Evolutionary conservation across 2,797 vertebrate species (phyloP).

Genomic region (Phylloscopus collybita): DNA sequence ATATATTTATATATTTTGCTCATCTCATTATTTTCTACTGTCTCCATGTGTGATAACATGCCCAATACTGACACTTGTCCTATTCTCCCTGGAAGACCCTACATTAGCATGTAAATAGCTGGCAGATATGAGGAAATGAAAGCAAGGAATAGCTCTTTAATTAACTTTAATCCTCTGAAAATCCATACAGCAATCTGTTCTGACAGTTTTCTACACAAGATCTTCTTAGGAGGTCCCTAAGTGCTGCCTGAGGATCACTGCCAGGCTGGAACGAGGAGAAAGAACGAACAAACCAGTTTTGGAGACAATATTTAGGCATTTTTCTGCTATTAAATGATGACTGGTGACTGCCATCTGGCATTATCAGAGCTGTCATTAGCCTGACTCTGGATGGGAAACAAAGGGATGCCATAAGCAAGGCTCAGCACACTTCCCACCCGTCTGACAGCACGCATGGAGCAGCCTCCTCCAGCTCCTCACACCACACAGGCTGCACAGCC

Average conservation of each 20-base stretch:
- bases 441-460: background rate
- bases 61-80: constrained; percentile 66
- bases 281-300: background rate
- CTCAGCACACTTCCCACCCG: background rate
- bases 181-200: constrained; percentile 76
- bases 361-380: constrained; percentile 46
- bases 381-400: background rate
- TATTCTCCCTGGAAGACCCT: constrained; percentile 64
- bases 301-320: constrained; percentile 24
- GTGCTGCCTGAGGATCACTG: constrained; percentile 26
- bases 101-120: constrained; percentile 85
- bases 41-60: constrained; percentile 60
- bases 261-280: constrained; percentile 19
- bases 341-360: constrained; percentile 47
- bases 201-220: constrained; percentile 60
- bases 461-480: background rate
- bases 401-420: background rate
- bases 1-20: background rate
- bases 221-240: constrained; percentile 70
- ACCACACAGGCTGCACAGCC: background rate
- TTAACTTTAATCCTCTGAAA: constrained; percentile 85
- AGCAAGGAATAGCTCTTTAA: constrained; percentile 81
- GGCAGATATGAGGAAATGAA: constrained; percentile 77
- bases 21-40: constrained; percentile 68
- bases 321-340: constrained; percentile 6